Percentiles rank a stretch among this genome's conserved stretches.
These are phyloP conservation scores for Scalopus aquaticus DNA, from an alignment of 2,113 vertebrate genomes.

Conservation along the genomic window DNA sequence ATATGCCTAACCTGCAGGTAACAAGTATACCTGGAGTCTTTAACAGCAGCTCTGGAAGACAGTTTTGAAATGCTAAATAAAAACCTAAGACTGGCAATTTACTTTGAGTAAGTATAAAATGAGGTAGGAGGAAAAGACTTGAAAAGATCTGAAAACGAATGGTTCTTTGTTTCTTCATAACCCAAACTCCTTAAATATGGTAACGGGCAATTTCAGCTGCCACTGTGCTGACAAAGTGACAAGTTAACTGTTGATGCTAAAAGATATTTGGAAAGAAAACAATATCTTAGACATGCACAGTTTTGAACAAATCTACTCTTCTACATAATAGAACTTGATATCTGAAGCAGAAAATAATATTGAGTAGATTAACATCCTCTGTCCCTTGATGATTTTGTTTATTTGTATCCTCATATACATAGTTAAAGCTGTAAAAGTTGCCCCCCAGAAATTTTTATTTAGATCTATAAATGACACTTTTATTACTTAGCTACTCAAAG, in stretches of 20 bases:
- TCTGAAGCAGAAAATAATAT: conserved; percentile 43
- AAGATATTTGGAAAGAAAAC: not conserved
- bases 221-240: not conserved
- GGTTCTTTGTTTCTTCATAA: not conserved
- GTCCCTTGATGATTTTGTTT: conserved; percentile 50
- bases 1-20: not conserved
- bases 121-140: not conserved
- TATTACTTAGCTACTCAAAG: conserved; percentile 44
- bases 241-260: not conserved
- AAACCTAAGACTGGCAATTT: not conserved
- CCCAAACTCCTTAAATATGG: not conserved
- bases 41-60: not conserved
- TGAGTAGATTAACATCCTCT: conserved; percentile 18
- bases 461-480: conserved; percentile 52
- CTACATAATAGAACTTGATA: not conserved
- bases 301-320: not conserved
- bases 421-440: conserved; percentile 1
- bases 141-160: not conserved
- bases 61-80: conserved; percentile 1
- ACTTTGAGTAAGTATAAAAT: not conserved
- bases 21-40: not conserved
- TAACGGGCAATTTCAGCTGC: not conserved
- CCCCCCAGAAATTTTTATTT: conserved; percentile 28
- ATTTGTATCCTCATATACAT: conserved; percentile 49
- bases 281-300: not conserved